Conservation (phyloP, 2,113 vertebrate genomes). For the Chionodraco myersi region DNA sequence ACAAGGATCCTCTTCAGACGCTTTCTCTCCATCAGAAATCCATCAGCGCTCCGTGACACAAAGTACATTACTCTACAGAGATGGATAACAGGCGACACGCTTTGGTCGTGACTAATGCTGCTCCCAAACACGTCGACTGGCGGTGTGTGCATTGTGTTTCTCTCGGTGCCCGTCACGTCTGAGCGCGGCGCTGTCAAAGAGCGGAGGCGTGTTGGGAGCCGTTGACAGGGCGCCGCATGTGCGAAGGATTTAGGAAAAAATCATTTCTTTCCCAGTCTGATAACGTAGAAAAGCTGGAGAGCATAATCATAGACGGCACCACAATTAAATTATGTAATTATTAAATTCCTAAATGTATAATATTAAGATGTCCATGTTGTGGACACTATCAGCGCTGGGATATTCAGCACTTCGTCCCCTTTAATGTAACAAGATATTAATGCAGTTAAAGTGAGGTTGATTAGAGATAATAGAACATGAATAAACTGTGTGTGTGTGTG, state of each 20-base stretch:
- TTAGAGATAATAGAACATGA: constrained; percentile 10
- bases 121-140: constrained; percentile 4
- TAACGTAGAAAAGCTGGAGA: background rate
- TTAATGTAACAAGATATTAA: constrained; percentile 20
- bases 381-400: background rate
- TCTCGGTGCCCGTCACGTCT: background rate
- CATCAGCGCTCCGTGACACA: constrained; percentile 42
- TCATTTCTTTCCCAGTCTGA: background rate
- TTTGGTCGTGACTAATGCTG: constrained; percentile 36
- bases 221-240: background rate
- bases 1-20: constrained; percentile 42
- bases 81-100: constrained; percentile 34
- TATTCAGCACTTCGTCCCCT: background rate
- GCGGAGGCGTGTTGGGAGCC: background rate
- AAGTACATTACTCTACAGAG: constrained; percentile 31
- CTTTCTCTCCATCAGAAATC: constrained; percentile 46
- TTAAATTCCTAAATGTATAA: background rate
- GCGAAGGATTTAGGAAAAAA: background rate
- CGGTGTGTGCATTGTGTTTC: background rate
- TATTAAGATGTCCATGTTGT: background rate
- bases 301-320: background rate
- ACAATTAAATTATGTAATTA: background rate
- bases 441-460: constrained; percentile 29
- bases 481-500: background rate
- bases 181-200: background rate